phyloP scores from a whole-genome alignment of 2,113 vertebrate species.

The Calonectris borealis region DNA sequence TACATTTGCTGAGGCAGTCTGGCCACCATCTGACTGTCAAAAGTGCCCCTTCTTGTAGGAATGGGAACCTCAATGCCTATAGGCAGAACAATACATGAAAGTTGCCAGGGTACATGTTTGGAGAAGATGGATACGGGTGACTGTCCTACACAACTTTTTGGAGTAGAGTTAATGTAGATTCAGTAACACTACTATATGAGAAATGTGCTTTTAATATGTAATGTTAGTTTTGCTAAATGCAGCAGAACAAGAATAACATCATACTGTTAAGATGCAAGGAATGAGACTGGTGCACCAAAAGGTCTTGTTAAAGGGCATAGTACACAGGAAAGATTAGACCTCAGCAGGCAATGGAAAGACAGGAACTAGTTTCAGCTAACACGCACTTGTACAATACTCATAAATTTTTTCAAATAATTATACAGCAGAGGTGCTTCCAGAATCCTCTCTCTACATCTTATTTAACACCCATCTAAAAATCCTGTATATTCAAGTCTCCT shows the following conservation, averaged over 20 bases:
- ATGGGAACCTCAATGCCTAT: background rate
- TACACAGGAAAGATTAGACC: background rate
- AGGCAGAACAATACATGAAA: background rate
- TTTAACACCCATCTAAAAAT: background rate
- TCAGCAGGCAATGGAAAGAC: background rate
- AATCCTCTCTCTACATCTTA: background rate
- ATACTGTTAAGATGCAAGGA: background rate
- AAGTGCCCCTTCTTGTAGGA: background rate
- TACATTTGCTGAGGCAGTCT: background rate
- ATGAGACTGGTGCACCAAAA: background rate
- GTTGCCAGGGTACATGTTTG: background rate
- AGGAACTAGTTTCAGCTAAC: background rate
- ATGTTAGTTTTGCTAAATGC: background rate
- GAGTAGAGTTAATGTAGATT: background rate
- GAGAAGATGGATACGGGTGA: background rate
- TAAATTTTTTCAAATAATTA: background rate
- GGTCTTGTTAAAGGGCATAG: background rate
- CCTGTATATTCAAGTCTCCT: background rate
- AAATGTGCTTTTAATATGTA: conserved; percentile 20
- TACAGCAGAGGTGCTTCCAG: background rate
- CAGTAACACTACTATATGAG: background rate
- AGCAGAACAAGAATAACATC: background rate
- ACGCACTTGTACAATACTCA: background rate
- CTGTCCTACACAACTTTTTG: background rate
- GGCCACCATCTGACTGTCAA: background rate